Percentiles rank a stretch among this genome's conserved stretches.
Conservation (phyloP, 1,140 invertebrate species). For the Bombus consobrinus region DNA sequence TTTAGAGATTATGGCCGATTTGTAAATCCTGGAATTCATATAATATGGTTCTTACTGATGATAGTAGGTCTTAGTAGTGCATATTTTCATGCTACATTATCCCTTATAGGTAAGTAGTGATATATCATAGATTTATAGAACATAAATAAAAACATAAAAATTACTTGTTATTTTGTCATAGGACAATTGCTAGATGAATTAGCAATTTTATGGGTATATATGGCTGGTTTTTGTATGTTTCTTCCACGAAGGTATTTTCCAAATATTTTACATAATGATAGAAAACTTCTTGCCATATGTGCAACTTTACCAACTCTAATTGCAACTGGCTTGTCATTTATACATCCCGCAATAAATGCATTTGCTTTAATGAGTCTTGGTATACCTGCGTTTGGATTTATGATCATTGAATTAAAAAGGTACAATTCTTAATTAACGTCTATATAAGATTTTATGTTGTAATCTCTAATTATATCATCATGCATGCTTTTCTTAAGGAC, state of each 20-base stretch:
- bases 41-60: conserved; percentile 90
- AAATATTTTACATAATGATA: conserved; percentile 85
- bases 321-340: conserved; percentile 86
- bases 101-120: conserved; percentile 86
- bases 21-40: conserved; percentile 89
- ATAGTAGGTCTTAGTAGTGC: conserved; percentile 91
- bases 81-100: conserved; percentile 92
- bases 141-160: background rate
- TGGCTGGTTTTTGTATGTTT: conserved; percentile 89
- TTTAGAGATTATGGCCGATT: conserved; percentile 89
- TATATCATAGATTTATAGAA: background rate
- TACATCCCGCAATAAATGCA: conserved; percentile 90
- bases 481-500: conserved; percentile 82
- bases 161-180: conserved; percentile 68
- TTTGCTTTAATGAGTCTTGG: conserved; percentile 91
- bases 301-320: conserved; percentile 84
- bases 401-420: conserved; percentile 87
- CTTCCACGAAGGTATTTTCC: conserved; percentile 88
- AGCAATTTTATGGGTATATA: conserved; percentile 91
- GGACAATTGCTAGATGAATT: conserved; percentile 91
- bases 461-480: conserved; percentile 26
- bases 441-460: background rate
- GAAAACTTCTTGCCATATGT: conserved; percentile 84
- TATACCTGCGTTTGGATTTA: conserved; percentile 86
- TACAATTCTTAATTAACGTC: conserved; percentile 73